Conservation (phyloP, 2,888 invertebrate genomes). For the Nysson spinosus region DNA sequence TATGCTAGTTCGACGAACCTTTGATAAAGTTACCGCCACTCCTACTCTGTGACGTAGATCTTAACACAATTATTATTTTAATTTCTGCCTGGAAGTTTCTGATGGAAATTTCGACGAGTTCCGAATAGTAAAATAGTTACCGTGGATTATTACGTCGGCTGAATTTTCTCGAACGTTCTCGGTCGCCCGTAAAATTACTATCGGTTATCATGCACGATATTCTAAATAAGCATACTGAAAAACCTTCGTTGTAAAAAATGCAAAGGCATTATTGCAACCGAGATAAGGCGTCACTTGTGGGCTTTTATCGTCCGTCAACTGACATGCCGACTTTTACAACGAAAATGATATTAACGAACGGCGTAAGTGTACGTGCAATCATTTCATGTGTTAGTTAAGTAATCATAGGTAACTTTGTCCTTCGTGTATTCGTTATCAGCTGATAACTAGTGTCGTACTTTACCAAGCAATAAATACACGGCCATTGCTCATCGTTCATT, state of each 20-base stretch:
- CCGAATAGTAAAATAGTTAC: no score
- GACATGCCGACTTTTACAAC: conserved; percentile 50
- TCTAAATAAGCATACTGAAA: background rate
- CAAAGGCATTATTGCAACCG: conserved; percentile 7
- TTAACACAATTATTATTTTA: no score
- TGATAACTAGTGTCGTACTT: conserved; percentile 44
- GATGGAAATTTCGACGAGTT: no score
- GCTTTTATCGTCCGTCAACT: conserved; percentile 47
- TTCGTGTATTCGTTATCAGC: conserved; percentile 56
- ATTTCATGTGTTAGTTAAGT: conserved; percentile 45
- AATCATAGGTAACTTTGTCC: conserved; percentile 57
- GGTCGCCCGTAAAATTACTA: background rate
- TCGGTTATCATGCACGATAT: background rate
- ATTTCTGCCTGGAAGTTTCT: no score
- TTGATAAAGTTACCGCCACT: no score
- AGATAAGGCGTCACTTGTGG: conserved; percentile 39
- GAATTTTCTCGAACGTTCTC: no score
- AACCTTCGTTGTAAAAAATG: conserved; percentile 2
- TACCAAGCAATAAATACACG: conserved; percentile 13
- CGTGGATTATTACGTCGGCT: no score
- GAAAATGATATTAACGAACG: conserved; percentile 33
- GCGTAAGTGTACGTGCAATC: conserved; percentile 26
- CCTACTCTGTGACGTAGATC: no score
- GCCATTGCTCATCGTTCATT: background rate
- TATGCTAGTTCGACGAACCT: background rate